A percentile compares a stretch with the other conserved stretches of the same genome.
phyloP scores from a whole-genome alignment of 2,888 invertebrate species.

The Helleia helle region DNA sequence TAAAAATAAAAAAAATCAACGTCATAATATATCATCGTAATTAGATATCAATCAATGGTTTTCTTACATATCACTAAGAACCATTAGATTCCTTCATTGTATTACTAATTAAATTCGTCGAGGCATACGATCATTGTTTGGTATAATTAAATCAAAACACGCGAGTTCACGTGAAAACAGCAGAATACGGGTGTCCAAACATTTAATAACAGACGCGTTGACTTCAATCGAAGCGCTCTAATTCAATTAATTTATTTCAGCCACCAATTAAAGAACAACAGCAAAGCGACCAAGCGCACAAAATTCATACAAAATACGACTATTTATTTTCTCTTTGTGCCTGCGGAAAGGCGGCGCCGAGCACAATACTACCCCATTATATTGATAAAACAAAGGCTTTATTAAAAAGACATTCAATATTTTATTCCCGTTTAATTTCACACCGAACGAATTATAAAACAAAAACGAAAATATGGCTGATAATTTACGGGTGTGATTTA shows the following conservation, averaged over 20 bases:
- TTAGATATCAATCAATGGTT: neutral
- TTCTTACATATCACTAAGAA: neutral
- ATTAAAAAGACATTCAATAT: slow-evolving; percentile 74
- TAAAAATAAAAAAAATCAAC: too few relatives aligned
- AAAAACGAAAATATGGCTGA: slow-evolving; percentile 50
- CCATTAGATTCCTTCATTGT: neutral
- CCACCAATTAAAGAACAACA: slow-evolving; percentile 62
- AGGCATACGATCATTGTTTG: slow-evolving; percentile 16
- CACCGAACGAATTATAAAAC: slow-evolving; percentile 32
- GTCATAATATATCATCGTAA: too few relatives aligned
- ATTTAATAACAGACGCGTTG: slow-evolving; percentile 54
- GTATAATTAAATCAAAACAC: slow-evolving; percentile 31
- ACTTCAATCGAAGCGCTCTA: slow-evolving; percentile 49
- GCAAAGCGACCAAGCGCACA: slow-evolving; percentile 60
- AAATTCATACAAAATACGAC: slow-evolving; percentile 62
- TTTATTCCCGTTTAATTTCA: slow-evolving; percentile 68
- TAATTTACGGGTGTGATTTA: slow-evolving; percentile 18
- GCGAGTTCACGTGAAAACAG: slow-evolving; percentile 37
- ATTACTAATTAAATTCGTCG: neutral
- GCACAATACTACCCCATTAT: slow-evolving; percentile 59
- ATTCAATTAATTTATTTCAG: slow-evolving; percentile 68
- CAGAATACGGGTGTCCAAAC: slow-evolving; percentile 51
- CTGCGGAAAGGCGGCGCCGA: slow-evolving; percentile 50
- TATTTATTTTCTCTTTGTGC: slow-evolving; percentile 68
- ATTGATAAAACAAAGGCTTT: slow-evolving; percentile 65